Percentiles rank a stretch among this genome's conserved stretches.
Conservation (phyloP, 2,888 invertebrate species). For the Hetaerina titia region DNA sequence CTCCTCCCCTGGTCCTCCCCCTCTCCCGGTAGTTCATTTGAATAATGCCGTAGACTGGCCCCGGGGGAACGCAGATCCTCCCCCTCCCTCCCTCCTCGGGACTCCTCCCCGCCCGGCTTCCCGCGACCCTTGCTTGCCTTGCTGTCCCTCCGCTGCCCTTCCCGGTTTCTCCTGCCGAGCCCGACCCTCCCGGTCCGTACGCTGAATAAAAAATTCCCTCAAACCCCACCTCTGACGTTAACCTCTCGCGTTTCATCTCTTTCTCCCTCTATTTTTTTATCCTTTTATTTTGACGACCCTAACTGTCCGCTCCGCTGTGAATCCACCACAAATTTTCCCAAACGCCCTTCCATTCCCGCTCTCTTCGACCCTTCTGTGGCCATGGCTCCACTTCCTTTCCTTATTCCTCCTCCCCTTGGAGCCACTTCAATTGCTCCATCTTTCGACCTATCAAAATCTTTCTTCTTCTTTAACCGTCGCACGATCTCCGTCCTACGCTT, state of each 20-base stretch:
- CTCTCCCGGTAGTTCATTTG: slow-evolving; percentile 64
- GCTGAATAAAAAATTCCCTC: slow-evolving; percentile 13
- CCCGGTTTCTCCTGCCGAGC: neutral
- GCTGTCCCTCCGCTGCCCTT: neutral
- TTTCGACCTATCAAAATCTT: neutral
- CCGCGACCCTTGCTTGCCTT: neutral
- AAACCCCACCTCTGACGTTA: slow-evolving; percentile 30
- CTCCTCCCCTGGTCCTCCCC: neutral
- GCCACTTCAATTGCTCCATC: neutral
- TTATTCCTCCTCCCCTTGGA: neutral
- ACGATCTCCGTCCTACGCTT: too few species aligned
- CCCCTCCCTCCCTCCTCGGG: slow-evolving; percentile 19
- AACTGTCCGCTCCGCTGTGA: slow-evolving; percentile 60
- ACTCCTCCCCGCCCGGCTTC: neutral
- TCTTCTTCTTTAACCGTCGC: too few species aligned
- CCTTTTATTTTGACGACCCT: slow-evolving; percentile 55
- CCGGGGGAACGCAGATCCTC: slow-evolving; percentile 59
- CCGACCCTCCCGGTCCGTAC: neutral
- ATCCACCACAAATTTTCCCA: slow-evolving; percentile 58
- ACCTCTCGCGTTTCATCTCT: neutral
- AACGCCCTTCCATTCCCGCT: neutral
- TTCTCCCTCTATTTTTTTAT: slow-evolving; percentile 4
- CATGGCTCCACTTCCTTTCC: neutral
- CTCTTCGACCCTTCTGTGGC: neutral
- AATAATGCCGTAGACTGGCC: slow-evolving; percentile 65